Base-by-base conservation (phyloP, 2,113 vertebrate species). In the Edolisoma coerulescens region DNA sequence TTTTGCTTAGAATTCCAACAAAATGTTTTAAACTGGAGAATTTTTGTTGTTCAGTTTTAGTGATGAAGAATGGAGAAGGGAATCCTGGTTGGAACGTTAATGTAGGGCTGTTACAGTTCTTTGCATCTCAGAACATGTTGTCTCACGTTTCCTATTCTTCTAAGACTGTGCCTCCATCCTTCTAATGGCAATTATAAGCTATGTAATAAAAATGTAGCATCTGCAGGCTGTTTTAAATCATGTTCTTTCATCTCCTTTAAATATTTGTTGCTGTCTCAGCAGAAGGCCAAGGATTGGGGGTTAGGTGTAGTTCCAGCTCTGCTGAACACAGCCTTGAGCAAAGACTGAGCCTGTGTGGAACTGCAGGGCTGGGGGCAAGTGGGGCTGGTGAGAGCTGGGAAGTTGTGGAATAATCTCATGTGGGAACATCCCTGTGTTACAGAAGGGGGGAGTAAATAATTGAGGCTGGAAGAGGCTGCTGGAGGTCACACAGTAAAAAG, bases 141-240 rank as follows among this genome's bases (percentile, higher is more conserved):
- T 93, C 82, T 97, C 64, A 33, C 3, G 14, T 35, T 56, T 94
- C 16, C 82, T 78, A 10, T 82, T 97, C 84, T 96, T 89, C 93
- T 68, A 70, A 95, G 80, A 50, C 78, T 76, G 85, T 96, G 97
- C 95, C 95, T 97, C 96, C 75, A 61, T 92, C 67, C 54, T 92
- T 93, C 76, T 92, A 90, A 93, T 96, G 94, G 93, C 76, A 95
- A 45, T 69, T 81, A 67, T 12, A 53, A 90, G 37, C 56, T 89
- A 12, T 89, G 52, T 81, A 97, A 92, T 96, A 96, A 97, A 97
- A 84, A 67, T 60, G 47, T 50, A 87, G 33, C 14, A n/a, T 91
- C 93, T 7, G 3, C 27, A 91, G 74, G 64, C 73, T 80, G 33
- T 12, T 97, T 89, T 84, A 92, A 88, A 82, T 85, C 64, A 1